phyloP scores from a whole-genome alignment of 2,113 vertebrate species.

The Cisticola juncidis region DNA sequence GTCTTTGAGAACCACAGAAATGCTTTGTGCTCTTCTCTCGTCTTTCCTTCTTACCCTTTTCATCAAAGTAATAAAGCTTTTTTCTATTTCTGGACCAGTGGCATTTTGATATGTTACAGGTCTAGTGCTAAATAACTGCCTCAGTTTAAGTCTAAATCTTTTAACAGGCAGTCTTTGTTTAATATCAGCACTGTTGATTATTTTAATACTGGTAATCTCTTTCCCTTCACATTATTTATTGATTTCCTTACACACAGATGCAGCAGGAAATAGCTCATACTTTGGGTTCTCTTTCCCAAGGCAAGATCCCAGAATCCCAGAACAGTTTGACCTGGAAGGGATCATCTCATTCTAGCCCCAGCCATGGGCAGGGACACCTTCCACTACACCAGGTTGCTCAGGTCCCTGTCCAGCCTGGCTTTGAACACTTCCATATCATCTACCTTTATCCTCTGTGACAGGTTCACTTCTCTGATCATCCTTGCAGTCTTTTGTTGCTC shows the following conservation, averaged over 20 bases:
- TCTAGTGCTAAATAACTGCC: not conserved
- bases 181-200: not conserved
- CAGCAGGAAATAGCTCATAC: not conserved
- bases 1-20: not conserved
- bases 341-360: not conserved
- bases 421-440: not conserved
- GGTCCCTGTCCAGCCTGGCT: not conserved
- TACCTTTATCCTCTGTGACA: not conserved
- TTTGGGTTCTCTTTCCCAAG: not conserved
- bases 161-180: not conserved
- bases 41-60: not conserved
- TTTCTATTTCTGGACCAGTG: not conserved
- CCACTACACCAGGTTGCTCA: not conserved
- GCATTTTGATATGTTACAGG: not conserved
- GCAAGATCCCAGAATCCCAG: not conserved
- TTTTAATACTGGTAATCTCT: not conserved
- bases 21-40: not conserved
- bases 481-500: not conserved
- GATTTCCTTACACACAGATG: not conserved
- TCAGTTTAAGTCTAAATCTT: not conserved
- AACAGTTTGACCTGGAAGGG: not conserved
- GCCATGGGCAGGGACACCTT: not conserved
- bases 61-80: not conserved
- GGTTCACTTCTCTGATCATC: not conserved
- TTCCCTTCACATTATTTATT: not conserved